A percentile compares a stretch with the other conserved stretches of the same genome.
Evolutionary conservation across 2,113 vertebrate genomes (phyloP).

Genomic region (Melierax canorus): DNA sequence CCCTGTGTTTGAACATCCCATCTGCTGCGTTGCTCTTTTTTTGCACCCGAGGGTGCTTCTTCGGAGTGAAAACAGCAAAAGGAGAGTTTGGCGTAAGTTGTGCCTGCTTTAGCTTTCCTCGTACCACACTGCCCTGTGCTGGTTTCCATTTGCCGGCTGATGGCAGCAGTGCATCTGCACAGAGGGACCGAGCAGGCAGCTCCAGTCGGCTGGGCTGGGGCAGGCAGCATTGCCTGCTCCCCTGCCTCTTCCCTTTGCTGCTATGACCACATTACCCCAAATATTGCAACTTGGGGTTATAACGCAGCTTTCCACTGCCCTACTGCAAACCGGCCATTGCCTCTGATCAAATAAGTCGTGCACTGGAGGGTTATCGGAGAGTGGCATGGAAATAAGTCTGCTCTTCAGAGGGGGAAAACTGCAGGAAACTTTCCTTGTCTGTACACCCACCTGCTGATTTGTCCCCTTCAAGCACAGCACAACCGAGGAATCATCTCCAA

Average conservation of each 20-base stretch:
- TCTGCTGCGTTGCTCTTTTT: background rate
- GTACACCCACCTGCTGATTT: background rate
- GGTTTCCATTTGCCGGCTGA: slow-evolving; percentile 5
- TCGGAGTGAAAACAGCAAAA: background rate
- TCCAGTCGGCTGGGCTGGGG: too few relatives aligned
- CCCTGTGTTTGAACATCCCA: background rate
- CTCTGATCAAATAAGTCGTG: background rate
- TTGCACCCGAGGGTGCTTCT: background rate
- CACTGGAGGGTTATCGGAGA: background rate
- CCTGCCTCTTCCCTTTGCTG: background rate
- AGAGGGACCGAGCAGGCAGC: background rate
- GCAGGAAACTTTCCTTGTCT: background rate
- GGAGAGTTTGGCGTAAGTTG: background rate
- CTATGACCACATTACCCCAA: background rate
- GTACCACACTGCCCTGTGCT: background rate
- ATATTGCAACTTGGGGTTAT: background rate
- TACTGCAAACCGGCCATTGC: rapidly evolving
- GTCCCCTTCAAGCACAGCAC: background rate
- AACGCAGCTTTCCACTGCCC: background rate
- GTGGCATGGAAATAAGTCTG: background rate
- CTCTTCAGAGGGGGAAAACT: background rate
- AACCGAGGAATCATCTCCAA: background rate
- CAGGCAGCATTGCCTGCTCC: background rate
- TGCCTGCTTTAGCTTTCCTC: background rate
- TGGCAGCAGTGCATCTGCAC: slow-evolving; percentile 52